Percentiles rank a stretch among this genome's conserved stretches.
Evolutionary conservation across 2,113 vertebrate species (phyloP).

Genomic region (Charadrius vociferus): DNA sequence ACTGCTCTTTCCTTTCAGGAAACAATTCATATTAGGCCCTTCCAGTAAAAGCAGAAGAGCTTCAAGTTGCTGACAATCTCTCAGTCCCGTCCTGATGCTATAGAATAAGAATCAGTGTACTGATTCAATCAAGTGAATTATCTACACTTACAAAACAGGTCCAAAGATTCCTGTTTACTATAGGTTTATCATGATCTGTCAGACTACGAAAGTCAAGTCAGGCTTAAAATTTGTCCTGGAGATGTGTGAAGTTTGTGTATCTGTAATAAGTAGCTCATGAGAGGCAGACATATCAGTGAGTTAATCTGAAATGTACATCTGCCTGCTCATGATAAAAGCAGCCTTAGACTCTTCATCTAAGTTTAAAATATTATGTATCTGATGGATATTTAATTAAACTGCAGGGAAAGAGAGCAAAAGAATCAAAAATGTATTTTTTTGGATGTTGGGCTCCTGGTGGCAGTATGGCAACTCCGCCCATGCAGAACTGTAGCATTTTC

Average conservation of each 20-base stretch:
- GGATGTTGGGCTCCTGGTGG: not conserved
- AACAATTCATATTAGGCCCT: not conserved
- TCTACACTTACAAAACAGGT: not conserved
- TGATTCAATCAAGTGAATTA: not conserved
- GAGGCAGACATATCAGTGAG: not conserved
- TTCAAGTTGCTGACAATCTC: not conserved
- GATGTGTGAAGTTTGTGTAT: not conserved
- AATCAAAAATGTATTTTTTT: not conserved
- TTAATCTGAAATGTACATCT: conserved; percentile 1
- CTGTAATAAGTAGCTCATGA: not conserved
- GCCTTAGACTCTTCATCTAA: not conserved
- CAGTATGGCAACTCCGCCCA: not conserved
- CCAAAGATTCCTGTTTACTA: not conserved
- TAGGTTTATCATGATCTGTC: not conserved
- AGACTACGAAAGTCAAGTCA: conserved; percentile 22
- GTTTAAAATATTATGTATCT: not conserved
- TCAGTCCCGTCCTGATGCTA: not conserved
- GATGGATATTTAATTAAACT: not conserved
- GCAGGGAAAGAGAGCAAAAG: not conserved
- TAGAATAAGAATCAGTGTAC: not conserved
- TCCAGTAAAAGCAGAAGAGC: not conserved
- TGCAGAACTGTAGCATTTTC: not conserved
- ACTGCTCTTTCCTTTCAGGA: not conserved
- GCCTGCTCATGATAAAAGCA: not conserved
- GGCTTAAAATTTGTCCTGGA: conserved; percentile 8